phyloP scores from a whole-genome alignment of 2,888 invertebrate species.

The Drosophila incognita region DNA sequence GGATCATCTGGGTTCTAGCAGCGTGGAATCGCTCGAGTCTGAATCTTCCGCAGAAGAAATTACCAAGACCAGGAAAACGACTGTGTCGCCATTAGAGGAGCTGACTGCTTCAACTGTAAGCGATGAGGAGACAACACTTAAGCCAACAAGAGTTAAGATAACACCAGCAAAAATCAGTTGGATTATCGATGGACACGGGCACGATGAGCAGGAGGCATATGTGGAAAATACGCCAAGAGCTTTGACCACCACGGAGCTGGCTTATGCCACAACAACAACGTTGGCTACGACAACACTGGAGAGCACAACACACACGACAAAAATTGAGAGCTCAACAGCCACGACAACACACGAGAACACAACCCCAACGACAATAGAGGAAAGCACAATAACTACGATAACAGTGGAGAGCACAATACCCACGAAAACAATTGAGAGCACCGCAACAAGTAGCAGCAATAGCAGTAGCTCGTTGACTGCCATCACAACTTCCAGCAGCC shows the following conservation, averaged over 20 bases:
- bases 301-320: not conserved
- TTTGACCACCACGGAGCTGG: conserved; percentile 18
- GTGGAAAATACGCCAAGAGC: conserved; percentile 49
- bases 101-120: conserved; percentile 32
- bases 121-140: conserved; percentile 32
- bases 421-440: not conserved
- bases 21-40: conserved; percentile 45
- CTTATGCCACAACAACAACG: conserved; percentile 22
- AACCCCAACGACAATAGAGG: not conserved
- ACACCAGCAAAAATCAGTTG: conserved; percentile 73
- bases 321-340: conserved; percentile 4
- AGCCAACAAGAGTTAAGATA: conserved; percentile 59
- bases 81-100: conserved; percentile 7
- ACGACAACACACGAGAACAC: conserved; percentile 1
- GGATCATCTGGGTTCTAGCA: conserved; percentile 62
- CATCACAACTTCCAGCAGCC: not conserved
- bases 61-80: conserved; percentile 10
- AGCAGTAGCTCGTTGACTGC: not conserved
- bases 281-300: conserved; percentile 12
- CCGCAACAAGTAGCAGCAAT: not conserved
- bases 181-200: conserved; percentile 80
- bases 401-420: not conserved
- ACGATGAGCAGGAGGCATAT: conserved; percentile 55
- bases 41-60: conserved; percentile 26
- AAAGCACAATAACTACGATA: not conserved